Conservation (phyloP, 2,797 vertebrate genomes). For the Pelodytes ibericus region DNA sequence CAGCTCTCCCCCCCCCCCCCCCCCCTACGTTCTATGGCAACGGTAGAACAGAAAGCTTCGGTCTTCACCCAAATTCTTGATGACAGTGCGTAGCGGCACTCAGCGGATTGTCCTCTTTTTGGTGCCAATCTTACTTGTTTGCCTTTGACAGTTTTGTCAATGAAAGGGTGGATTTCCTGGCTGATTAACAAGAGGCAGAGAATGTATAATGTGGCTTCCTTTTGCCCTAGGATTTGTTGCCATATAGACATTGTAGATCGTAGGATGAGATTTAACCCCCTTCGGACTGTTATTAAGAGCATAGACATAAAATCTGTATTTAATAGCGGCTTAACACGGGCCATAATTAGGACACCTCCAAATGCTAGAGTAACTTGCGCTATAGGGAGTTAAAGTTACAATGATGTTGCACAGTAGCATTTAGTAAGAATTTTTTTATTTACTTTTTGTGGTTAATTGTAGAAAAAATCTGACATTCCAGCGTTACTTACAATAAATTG, state of each 20-base stretch:
- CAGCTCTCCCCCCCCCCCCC: too few species aligned
- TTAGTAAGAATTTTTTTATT: too few species aligned
- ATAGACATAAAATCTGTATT: slow-evolving; percentile 11
- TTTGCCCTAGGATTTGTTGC: slow-evolving; percentile 30
- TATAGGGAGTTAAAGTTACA: too few species aligned
- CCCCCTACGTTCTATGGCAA: slow-evolving; percentile 93
- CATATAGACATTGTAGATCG: slow-evolving; percentile 39
- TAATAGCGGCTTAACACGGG: not conserved
- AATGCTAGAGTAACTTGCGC: too few species aligned
- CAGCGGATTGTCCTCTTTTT: slow-evolving; percentile 98
- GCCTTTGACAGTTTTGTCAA: slow-evolving; percentile 98
- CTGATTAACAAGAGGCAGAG: slow-evolving; percentile 94
- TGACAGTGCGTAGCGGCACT: slow-evolving; percentile 98
- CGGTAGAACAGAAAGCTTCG: slow-evolving; percentile 94
- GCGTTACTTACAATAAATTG: too few species aligned
- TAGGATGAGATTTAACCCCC: slow-evolving; percentile 36
- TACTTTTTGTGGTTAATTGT: too few species aligned
- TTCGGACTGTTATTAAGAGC: slow-evolving; percentile 20
- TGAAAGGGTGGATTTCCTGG: slow-evolving; percentile 99
- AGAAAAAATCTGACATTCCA: too few species aligned
- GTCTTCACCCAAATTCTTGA: slow-evolving; percentile 97
- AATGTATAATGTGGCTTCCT: slow-evolving; percentile 55
- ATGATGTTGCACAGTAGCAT: too few species aligned
- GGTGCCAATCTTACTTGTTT: slow-evolving; percentile 98
- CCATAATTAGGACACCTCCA: too few species aligned